Base-by-base conservation (phyloP, 1,140 invertebrate species). In the Hylaeus anthracinus region DNA sequence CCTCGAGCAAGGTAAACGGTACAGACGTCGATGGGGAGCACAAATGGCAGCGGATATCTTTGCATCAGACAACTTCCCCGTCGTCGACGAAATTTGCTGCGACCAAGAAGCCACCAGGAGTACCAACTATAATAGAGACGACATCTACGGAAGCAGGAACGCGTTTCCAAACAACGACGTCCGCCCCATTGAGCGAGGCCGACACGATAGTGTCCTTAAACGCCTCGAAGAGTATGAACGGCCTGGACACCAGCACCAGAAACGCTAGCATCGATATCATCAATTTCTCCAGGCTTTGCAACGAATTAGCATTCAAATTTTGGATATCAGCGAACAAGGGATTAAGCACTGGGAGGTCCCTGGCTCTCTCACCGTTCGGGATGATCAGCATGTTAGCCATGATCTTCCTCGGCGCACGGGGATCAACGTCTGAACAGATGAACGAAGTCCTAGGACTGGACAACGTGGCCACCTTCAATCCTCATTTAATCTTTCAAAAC, bases 391-490 rank as follows among this genome's bases (percentile, higher is more conserved):
- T 97, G 88, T 89, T 98, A 3, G 97, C 97, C 3, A 98, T 98
- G 97, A 95, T 98, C 53, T 98, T 98, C 90, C 94, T 98, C 58
- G 97, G 97, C 3, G 97, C 97, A 4, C 94, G 96, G 81, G 97
- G 97, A 55, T 94, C 96, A n/a, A 98, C 97, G 0, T 97, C 97
- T 1, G 96, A 96, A 1, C 97, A 98, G 94, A 97, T 98, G 96
- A 98, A 98, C 88, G 96, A 97, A 82, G 95, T 98, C 14, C 94
- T 98, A 0, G 96, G 96, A 85, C 92, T 98, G 8, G 97, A 98
- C 88, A 97, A 98, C 81, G 97, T 97, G 94, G 95, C 97, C 0
- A 97, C 96, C 1, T 98, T 98, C 85, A 98, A 98, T 93, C 97
- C 97, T 1, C 97, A 98, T 90, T 94, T 97, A 81, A 96, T 97